Conservation (phyloP, 1,140 invertebrate genomes). For the Pseudomyrmex concolor region DNA sequence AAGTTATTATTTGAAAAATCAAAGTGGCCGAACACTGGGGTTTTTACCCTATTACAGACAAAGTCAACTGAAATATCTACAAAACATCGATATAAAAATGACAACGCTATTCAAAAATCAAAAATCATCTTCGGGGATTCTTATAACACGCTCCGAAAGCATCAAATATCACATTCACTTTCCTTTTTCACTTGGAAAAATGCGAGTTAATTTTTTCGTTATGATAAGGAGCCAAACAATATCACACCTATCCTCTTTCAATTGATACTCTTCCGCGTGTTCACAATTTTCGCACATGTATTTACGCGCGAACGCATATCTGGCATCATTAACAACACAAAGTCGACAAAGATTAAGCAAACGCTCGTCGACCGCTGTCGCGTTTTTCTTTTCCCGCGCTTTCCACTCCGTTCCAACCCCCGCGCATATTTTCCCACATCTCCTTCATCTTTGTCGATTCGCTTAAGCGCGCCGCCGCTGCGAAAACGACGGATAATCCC, state of each 20-base stretch:
- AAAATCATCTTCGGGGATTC: not conserved
- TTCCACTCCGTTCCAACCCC: constrained; percentile 19
- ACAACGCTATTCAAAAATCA: not conserved
- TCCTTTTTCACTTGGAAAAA: not conserved
- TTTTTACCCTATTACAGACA: no score
- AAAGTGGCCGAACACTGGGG: no score
- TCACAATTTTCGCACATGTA: constrained; percentile 57
- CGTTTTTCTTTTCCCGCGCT: constrained; percentile 16
- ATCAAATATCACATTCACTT: not conserved
- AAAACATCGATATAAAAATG: constrained; percentile 22
- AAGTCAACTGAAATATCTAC: constrained; percentile 36
- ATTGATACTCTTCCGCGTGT: constrained; percentile 19
- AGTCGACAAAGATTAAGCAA: constrained; percentile 71
- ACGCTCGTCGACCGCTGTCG: constrained; percentile 33
- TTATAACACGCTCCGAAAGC: no score
- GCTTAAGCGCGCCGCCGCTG: constrained; percentile 57
- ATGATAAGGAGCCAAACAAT: not conserved
- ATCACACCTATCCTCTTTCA: constrained; percentile 3
- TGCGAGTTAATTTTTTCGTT: not conserved
- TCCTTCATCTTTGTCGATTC: constrained; percentile 46
- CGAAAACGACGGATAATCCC: constrained; percentile 75
- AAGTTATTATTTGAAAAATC: no score
- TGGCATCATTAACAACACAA: constrained; percentile 66
- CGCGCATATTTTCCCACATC: constrained; percentile 35
- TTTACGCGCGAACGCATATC: constrained; percentile 59